phyloP scores from a whole-genome alignment of 2,113 vertebrate species.

The Acinonyx jubatus region DNA sequence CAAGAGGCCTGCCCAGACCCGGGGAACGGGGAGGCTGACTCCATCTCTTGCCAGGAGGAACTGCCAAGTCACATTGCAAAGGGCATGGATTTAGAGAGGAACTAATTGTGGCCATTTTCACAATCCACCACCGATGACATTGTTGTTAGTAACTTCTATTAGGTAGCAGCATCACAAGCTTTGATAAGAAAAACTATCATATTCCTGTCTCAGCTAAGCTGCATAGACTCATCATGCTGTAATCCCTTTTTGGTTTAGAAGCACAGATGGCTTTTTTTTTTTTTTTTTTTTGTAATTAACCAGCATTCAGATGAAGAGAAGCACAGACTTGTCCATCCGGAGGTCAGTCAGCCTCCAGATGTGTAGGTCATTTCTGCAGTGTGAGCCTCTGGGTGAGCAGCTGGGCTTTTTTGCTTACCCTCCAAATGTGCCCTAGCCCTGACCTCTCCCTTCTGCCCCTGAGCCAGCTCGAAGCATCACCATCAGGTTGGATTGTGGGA shows the following conservation, averaged over 20 bases:
- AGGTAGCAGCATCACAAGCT: not conserved
- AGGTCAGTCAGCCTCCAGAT: not conserved
- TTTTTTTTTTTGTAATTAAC: not conserved
- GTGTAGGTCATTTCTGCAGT: not conserved
- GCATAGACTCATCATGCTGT: not conserved
- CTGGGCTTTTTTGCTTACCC: not conserved
- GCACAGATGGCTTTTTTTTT: not conserved
- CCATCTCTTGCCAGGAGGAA: not conserved
- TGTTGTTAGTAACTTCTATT: not conserved
- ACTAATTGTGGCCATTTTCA: not conserved
- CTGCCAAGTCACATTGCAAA: not conserved
- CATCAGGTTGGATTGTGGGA: not conserved
- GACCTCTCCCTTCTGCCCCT: not conserved
- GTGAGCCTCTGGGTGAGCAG: not conserved
- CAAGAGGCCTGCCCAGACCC: not conserved
- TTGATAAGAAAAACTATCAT: not conserved
- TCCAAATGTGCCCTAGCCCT: not conserved
- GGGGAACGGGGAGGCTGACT: fast-evolving
- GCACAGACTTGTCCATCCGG: not conserved
- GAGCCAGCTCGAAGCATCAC: not conserved
- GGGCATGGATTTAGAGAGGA: not conserved
- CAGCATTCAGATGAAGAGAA: not conserved
- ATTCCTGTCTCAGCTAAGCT: not conserved
- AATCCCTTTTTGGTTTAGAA: not conserved
- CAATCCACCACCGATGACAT: not conserved